A percentile compares a stretch with the other conserved stretches of the same genome.
Evolutionary conservation across 2,888 invertebrate species (phyloP).

Genomic region (Autographa gamma): DNA sequence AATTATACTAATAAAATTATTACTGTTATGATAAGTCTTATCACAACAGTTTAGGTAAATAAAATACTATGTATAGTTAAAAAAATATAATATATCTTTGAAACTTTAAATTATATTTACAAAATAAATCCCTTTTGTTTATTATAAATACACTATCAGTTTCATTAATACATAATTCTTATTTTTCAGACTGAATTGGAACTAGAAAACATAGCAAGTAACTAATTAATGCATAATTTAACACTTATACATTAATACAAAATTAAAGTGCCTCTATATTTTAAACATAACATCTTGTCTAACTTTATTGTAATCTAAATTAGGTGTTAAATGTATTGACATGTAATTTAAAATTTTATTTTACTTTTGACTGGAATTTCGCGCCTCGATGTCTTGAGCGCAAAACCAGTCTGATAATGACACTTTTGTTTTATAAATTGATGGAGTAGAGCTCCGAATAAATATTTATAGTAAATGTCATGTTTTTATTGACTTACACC

Average conservation of each 20-base stretch:
- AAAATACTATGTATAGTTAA: too few relatives aligned
- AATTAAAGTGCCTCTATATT: slow-evolving; percentile 46
- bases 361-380: slow-evolving; percentile 46
- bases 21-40: too few relatives aligned
- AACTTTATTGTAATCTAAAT: slow-evolving; percentile 59
- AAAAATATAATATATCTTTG: too few relatives aligned
- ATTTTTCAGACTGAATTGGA: slow-evolving; percentile 73
- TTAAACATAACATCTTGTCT: slow-evolving; percentile 14
- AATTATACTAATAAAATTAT: too few relatives aligned
- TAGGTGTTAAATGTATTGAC: slow-evolving; percentile 60
- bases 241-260: slow-evolving; percentile 28
- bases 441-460: slow-evolving; percentile 76
- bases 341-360: slow-evolving; percentile 52
- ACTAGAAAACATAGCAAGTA: slow-evolving; percentile 45
- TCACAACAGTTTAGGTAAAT: too few relatives aligned
- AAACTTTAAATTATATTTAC: too few relatives aligned
- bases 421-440: slow-evolving; percentile 63
- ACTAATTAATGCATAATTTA: slow-evolving; percentile 33
- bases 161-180: slow-evolving; percentile 29
- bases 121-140: too few relatives aligned
- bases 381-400: slow-evolving; percentile 48
- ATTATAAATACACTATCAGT: neutral
- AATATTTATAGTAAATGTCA: slow-evolving; percentile 67
- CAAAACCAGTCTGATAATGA: slow-evolving; percentile 49
- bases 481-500: slow-evolving; percentile 20